These are phyloP conservation scores for Acanthosepion pharaonis DNA, from an alignment of 2,888 invertebrate species.

Conservation along the genomic window DNA sequence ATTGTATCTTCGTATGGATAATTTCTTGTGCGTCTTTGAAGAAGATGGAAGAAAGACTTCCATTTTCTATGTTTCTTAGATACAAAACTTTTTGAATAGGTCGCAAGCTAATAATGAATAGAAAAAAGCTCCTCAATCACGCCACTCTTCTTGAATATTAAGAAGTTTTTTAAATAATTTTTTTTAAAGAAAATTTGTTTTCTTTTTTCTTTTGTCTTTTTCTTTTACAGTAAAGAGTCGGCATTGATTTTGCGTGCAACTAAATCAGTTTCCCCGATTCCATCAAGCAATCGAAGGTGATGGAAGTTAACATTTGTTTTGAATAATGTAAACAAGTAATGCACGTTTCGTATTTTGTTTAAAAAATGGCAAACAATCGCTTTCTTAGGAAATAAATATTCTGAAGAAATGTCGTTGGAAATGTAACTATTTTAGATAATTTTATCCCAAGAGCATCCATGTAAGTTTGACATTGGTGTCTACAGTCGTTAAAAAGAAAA, in stretches of 20 bases:
- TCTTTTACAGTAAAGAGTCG: background rate
- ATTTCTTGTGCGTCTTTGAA: background rate
- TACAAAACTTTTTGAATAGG: background rate
- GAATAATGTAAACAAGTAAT: background rate
- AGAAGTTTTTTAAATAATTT: background rate
- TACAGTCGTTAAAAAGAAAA: no score
- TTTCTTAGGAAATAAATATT: no score
- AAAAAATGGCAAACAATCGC: background rate
- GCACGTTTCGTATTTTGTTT: background rate
- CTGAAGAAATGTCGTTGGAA: background rate
- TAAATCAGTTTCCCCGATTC: background rate
- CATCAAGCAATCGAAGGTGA: background rate
- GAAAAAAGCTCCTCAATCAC: background rate
- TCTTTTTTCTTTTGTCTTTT: background rate
- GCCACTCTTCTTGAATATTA: background rate
- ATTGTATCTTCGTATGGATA: background rate
- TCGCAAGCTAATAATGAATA: background rate
- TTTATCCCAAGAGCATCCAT: background rate
- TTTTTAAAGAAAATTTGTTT: background rate
- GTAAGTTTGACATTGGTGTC: no score
- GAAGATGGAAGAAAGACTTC: background rate
- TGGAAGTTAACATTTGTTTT: background rate
- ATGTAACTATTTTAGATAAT: background rate
- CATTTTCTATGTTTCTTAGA: background rate
- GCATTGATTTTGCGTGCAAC: background rate